phyloP scores from a whole-genome alignment of 2,797 vertebrate species.

The Channa striata region DNA sequence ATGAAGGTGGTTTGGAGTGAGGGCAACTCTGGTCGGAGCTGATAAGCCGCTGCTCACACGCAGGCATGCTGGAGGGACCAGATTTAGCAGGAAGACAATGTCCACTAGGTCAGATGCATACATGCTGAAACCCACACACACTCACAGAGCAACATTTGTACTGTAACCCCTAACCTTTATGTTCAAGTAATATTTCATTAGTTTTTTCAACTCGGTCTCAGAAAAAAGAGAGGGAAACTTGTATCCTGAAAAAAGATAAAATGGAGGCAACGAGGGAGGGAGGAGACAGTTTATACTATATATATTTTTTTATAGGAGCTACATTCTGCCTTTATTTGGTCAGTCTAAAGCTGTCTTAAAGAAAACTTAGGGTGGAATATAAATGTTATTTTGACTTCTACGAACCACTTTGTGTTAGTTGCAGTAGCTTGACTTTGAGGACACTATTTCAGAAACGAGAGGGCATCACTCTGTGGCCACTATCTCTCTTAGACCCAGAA shows the following conservation, averaged over 20 bases:
- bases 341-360: too few relatives aligned
- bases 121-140: conserved; percentile 29
- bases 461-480: too few relatives aligned
- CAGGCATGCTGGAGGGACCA: conserved; percentile 88
- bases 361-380: too few relatives aligned
- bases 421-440: too few relatives aligned
- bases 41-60: conserved; percentile 91
- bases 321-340: too few relatives aligned
- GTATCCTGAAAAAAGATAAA: background rate
- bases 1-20: conserved; percentile 83
- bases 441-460: too few relatives aligned
- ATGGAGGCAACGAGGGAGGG: background rate
- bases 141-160: conserved; percentile 17
- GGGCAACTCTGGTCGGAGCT: conserved; percentile 91
- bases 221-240: background rate
- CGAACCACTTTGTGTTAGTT: too few relatives aligned
- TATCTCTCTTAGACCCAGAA: too few relatives aligned
- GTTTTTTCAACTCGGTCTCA: background rate
- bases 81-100: conserved; percentile 95
- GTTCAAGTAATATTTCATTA: background rate
- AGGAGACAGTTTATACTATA: too few relatives aligned
- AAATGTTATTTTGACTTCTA: too few relatives aligned
- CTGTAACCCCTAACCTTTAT: conserved; percentile 6
- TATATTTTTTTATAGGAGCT: too few relatives aligned
- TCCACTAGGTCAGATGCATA: conserved; percentile 84